phyloP scores from a whole-genome alignment of 2,113 vertebrate species.

The Rynchops niger region DNA sequence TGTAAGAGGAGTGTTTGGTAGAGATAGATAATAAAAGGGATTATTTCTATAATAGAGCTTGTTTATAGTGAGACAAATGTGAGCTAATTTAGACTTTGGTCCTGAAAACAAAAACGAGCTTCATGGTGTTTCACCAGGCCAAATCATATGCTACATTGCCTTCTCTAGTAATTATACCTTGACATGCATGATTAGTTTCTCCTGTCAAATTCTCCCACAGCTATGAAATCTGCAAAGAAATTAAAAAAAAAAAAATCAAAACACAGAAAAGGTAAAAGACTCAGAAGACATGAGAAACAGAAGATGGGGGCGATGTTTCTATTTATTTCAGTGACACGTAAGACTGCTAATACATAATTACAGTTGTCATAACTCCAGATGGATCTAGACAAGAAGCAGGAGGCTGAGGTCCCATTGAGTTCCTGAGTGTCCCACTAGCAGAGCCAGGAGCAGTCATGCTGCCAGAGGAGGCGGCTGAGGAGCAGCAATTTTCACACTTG shows the following conservation, averaged over 20 bases:
- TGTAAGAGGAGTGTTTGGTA: background rate
- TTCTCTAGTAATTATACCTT: background rate
- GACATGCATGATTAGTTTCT: background rate
- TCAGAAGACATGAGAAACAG: background rate
- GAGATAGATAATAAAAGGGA: background rate
- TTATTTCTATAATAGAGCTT: background rate
- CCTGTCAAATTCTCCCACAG: background rate
- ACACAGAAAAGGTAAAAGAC: background rate
- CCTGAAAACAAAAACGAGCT: background rate
- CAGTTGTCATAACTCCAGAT: background rate
- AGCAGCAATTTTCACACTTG: background rate
- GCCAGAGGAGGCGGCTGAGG: background rate
- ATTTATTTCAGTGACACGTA: background rate
- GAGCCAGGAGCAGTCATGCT: background rate
- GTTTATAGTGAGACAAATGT: background rate
- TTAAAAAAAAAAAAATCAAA: background rate
- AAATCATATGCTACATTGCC: background rate
- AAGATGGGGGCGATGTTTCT: background rate
- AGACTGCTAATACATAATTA: background rate
- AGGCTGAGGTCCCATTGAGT: background rate
- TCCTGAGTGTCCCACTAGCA: background rate
- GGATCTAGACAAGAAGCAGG: background rate
- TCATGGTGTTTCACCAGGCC: background rate
- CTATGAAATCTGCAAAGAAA: background rate
- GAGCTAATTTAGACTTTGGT: background rate